Evolutionary conservation across 2,888 invertebrate genomes (phyloP).

Genomic region (Germaria angustata): DNA sequence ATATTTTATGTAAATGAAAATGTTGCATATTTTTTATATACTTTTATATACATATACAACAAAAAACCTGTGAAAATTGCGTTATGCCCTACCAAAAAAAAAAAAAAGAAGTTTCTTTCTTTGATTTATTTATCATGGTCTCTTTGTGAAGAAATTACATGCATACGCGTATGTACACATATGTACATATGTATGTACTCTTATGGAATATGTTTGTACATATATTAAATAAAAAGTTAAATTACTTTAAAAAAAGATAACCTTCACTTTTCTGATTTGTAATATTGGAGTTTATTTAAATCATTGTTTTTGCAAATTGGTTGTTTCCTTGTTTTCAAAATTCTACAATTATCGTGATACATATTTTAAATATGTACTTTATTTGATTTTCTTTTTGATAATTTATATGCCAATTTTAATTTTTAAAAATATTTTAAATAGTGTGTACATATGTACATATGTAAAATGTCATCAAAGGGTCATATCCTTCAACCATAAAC

Average conservation of each 20-base stretch:
- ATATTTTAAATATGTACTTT: neutral
- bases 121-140: slow-evolving; percentile 26
- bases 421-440: no score
- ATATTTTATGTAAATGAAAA: slow-evolving; percentile 8
- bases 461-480: no score
- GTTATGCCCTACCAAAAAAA: neutral
- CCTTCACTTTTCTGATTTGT: slow-evolving; percentile 50
- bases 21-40: slow-evolving; percentile 24
- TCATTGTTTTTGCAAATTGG: slow-evolving; percentile 7
- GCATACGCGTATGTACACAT: neutral
- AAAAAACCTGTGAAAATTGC: slow-evolving; percentile 3
- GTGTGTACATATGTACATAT: no score
- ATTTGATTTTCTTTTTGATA: no score
- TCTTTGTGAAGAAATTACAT: neutral
- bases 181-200: neutral
- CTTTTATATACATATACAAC: slow-evolving; percentile 26
- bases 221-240: neutral
- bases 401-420: no score
- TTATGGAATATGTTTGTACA: neutral
- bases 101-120: slow-evolving; percentile 22
- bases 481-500: no score
- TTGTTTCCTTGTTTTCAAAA: neutral
- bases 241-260: slow-evolving; percentile 32
- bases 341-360: neutral
- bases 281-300: slow-evolving; percentile 45